These are phyloP conservation scores for Coracias cyanogaster DNA, from an alignment of 2,797 vertebrate species.

Conservation along the genomic window DNA sequence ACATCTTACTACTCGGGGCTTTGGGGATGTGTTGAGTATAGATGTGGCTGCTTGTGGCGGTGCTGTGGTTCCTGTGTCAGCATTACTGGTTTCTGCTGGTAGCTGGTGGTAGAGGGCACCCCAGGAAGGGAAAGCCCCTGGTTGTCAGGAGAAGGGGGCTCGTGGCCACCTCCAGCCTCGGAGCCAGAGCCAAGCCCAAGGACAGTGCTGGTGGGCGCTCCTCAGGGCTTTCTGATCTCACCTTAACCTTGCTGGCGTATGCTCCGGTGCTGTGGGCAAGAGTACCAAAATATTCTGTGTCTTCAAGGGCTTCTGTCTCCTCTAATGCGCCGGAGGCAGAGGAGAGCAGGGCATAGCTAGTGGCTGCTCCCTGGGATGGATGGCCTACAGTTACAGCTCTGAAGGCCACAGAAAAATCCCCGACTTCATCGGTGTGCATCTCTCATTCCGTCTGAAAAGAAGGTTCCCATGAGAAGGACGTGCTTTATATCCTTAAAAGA, in stretches of 20 bases:
- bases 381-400: background rate
- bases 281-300: background rate
- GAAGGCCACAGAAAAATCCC: background rate
- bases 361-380: background rate
- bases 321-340: rapidly evolving
- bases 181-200: no score
- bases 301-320: background rate
- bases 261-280: background rate
- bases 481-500: conserved; percentile 25
- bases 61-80: background rate
- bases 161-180: background rate
- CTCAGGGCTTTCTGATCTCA: background rate
- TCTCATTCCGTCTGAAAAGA: background rate
- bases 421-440: background rate
- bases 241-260: background rate
- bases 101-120: background rate
- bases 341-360: background rate
- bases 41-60: background rate
- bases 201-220: background rate
- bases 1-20: rapidly evolving
- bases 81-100: background rate
- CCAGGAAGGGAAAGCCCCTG: background rate
- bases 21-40: background rate
- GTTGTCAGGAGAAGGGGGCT: background rate
- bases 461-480: background rate